Percentiles rank a stretch among this genome's conserved stretches.
phyloP scores from a whole-genome alignment of 2,888 invertebrate species.

The Mythimna loreyi region DNA sequence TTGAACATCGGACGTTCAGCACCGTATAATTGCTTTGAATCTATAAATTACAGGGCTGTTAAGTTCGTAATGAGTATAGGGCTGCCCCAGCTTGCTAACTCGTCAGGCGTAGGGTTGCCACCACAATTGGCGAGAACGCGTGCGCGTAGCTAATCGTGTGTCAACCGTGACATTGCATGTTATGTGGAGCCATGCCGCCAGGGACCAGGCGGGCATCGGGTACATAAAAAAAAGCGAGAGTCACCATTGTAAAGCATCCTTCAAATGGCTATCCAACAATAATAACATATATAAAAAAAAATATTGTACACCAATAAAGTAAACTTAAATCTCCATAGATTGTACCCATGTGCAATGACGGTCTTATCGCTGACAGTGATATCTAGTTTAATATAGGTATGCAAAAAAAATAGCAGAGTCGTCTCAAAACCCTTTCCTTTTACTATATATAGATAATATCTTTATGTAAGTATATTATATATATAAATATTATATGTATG shows the following conservation, averaged over 20 bases:
- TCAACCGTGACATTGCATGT: constrained; percentile 79
- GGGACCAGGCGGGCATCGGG: constrained; percentile 8
- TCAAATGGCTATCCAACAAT: too few relatives aligned
- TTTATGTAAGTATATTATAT: too few relatives aligned
- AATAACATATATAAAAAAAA: too few relatives aligned
- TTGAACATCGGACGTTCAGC: constrained; percentile 20
- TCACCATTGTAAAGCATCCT: not conserved
- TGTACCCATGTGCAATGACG: too few relatives aligned
- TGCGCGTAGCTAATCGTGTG: constrained; percentile 85
- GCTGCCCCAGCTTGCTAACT: constrained; percentile 15
- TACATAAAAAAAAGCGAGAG: not conserved
- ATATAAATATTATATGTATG: too few relatives aligned
- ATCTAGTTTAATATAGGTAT: too few relatives aligned
- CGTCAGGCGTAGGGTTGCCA: constrained; percentile 31
- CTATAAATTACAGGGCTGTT: constrained; percentile 61
- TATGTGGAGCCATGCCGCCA: constrained; percentile 45
- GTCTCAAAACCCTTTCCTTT: too few relatives aligned
- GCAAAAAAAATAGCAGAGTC: too few relatives aligned
- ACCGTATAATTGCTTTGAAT: constrained; percentile 43
- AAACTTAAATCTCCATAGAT: too few relatives aligned
- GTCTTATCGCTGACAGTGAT: too few relatives aligned
- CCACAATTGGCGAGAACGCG: constrained; percentile 68
- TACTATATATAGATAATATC: too few relatives aligned
- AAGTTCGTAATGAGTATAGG: constrained; percentile 54
- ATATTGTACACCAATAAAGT: too few relatives aligned